Conservation (phyloP, 2,797 vertebrate genomes). For the Trichosurus vulpecula region DNA sequence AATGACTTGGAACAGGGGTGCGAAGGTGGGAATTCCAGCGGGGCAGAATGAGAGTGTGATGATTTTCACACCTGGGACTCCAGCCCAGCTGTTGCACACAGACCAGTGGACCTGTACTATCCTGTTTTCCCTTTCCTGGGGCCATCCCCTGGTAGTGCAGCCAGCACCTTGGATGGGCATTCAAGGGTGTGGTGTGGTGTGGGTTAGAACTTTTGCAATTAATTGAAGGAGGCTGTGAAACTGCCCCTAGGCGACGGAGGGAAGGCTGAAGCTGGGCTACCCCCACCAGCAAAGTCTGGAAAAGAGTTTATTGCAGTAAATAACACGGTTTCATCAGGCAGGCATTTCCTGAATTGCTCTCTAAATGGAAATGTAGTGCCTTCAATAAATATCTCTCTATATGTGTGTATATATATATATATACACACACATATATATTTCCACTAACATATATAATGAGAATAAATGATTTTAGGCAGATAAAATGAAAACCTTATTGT, state of each 20-base stretch:
- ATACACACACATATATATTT: too few relatives aligned
- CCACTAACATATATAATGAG: too few relatives aligned
- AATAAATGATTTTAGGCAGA: neutral
- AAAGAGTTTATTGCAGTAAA: neutral
- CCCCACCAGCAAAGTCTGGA: neutral
- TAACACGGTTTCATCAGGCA: rapidly evolving
- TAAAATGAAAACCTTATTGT: neutral
- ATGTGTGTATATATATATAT: too few relatives aligned
- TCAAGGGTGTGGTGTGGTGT: neutral
- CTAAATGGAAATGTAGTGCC: neutral
- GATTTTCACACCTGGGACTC: neutral
- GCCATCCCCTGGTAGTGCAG: neutral
- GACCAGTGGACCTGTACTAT: neutral
- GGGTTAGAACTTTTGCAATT: neutral
- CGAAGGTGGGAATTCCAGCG: neutral
- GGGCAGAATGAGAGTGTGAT: neutral
- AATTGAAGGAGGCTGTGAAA: neutral
- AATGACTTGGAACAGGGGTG: neutral
- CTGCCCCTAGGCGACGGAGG: neutral
- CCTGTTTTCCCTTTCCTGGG: neutral
- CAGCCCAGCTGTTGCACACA: neutral
- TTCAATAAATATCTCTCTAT: neutral
- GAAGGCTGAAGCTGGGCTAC: neutral
- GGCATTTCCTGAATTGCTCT: neutral
- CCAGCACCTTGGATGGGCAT: neutral